Conservation (phyloP, 2,797 vertebrate genomes). For the Phataginus tricuspis region DNA sequence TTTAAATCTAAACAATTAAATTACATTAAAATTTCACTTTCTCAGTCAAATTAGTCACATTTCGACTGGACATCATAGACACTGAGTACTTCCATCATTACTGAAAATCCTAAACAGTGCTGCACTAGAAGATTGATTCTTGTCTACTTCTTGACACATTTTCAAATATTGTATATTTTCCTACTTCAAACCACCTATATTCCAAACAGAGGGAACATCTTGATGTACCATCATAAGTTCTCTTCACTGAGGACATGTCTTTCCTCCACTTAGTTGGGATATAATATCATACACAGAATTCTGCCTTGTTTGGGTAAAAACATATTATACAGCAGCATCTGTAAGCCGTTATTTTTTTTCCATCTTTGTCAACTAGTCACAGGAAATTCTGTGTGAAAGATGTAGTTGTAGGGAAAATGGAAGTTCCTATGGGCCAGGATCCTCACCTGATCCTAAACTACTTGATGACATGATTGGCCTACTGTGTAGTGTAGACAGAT, state of each 20-base stretch:
- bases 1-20: neutral
- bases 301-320: neutral
- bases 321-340: neutral
- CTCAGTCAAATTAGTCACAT: neutral
- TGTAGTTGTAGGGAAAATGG: neutral
- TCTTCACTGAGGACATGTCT: neutral
- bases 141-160: too few species aligned
- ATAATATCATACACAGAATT: neutral
- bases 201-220: neutral
- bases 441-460: too few species aligned
- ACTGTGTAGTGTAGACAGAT: too few species aligned
- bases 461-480: too few species aligned
- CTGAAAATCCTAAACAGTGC: neutral
- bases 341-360: neutral
- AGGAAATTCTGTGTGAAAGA: neutral
- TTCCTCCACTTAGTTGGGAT: neutral
- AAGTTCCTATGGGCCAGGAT: too few species aligned
- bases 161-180: neutral
- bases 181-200: neutral
- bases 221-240: neutral
- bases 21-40: neutral
- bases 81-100: too few species aligned
- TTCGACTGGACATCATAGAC: neutral
- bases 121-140: neutral
- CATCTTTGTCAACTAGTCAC: neutral